These are phyloP conservation scores for Pheosia tremula DNA, from an alignment of 2,888 invertebrate genomes.

Conservation along the genomic window DNA sequence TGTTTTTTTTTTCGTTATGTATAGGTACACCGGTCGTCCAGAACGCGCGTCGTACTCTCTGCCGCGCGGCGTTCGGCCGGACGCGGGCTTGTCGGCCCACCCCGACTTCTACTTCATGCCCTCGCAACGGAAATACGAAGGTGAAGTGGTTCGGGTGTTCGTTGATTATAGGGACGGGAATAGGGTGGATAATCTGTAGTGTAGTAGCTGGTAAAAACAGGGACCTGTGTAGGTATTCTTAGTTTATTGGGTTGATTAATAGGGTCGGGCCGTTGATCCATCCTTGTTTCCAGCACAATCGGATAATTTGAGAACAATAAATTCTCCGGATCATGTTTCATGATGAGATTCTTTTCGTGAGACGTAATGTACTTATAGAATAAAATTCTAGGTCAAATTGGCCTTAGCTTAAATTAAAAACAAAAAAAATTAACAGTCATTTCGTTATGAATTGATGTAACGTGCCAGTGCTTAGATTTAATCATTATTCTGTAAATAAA, in stretches of 20 bases:
- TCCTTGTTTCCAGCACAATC: too few relatives aligned
- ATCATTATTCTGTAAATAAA: neutral
- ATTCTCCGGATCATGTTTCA: too few relatives aligned
- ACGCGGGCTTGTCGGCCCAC: conserved; percentile 78
- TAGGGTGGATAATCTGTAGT: too few relatives aligned
- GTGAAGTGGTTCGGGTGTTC: conserved; percentile 85
- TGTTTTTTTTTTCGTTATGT: neutral
- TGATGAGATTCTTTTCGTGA: too few relatives aligned
- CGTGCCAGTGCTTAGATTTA: conserved; percentile 13
- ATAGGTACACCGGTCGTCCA: conserved; percentile 66
- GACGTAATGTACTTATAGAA: too few relatives aligned
- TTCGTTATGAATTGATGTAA: conserved; percentile 13
- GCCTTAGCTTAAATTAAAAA: conserved; percentile 18
- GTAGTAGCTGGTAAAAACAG: too few relatives aligned
- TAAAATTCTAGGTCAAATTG: neutral
- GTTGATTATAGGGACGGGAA: conserved; percentile 41
- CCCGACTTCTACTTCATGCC: conserved; percentile 98
- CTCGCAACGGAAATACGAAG: conserved; percentile 96
- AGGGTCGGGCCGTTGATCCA: too few relatives aligned
- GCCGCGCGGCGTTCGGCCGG: conserved; percentile 85
- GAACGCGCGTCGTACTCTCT: conserved; percentile 90
- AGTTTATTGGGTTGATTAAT: too few relatives aligned
- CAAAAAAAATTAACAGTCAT: neutral
- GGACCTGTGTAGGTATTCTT: too few relatives aligned
- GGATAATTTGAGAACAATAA: too few relatives aligned